phyloP scores from a whole-genome alignment of 2,888 invertebrate genomes.

The Lasioglossum leucozonium region DNA sequence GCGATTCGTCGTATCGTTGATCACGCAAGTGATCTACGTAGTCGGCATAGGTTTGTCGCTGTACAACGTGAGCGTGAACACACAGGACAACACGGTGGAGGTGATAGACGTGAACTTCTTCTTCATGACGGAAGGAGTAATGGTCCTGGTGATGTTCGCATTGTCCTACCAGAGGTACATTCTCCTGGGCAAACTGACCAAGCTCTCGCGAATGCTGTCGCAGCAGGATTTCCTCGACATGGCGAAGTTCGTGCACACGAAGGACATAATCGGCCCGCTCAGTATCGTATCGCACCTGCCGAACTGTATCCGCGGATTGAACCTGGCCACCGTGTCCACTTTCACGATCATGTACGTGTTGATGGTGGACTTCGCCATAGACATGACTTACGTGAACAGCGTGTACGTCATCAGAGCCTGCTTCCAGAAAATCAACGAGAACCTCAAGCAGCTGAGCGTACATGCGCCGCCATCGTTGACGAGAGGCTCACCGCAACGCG shows the following conservation, averaged over 20 bases:
- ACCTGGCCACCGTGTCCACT: fast-evolving
- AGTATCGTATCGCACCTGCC: constrained; percentile 61
- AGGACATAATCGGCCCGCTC: constrained; percentile 69
- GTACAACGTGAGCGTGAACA: constrained; percentile 66
- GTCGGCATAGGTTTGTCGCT: background rate
- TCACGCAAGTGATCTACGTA: constrained; percentile 48
- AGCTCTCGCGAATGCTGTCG: constrained; percentile 63
- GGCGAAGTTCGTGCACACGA: constrained; percentile 68
- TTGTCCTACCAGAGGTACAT: constrained; percentile 49
- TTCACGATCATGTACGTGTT: constrained; percentile 53
- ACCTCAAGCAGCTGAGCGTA: constrained; percentile 63
- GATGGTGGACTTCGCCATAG: constrained; percentile 64
- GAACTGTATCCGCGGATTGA: constrained; percentile 39
- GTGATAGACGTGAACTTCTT: background rate
- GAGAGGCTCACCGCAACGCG: constrained; percentile 44
- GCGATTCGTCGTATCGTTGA: constrained; percentile 53
- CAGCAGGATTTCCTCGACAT: constrained; percentile 60
- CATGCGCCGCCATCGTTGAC: background rate
- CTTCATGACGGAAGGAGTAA: background rate
- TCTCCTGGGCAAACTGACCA: constrained; percentile 60
- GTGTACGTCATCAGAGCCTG: constrained; percentile 71
- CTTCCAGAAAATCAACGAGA: constrained; percentile 70
- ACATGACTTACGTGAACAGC: constrained; percentile 74
- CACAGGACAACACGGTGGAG: fast-evolving
- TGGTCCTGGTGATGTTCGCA: constrained; percentile 56